Base-by-base conservation (phyloP, 2,888 invertebrate species). In the Stramonita haemastoma region DNA sequence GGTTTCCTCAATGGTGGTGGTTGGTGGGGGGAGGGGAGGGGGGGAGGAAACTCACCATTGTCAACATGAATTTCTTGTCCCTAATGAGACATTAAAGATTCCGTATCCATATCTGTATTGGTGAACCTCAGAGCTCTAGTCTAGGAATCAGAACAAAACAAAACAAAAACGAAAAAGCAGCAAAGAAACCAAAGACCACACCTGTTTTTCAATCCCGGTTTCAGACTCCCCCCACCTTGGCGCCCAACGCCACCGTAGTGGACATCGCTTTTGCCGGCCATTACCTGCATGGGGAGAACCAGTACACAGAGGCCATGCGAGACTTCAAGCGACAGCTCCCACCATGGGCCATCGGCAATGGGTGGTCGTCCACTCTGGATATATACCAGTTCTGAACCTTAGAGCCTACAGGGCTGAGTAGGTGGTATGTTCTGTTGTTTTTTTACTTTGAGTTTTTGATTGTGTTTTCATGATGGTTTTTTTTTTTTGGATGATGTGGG, bases 261-360 rank as follows among this genome's bases (percentile, higher is more conserved):
- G 94, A 94, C 84, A 92, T 95, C 29, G 94, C 92, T 0, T 91
- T 95, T 83, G 93, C 93, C 32, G 95, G 94, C 17, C 95, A 95
- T 77, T 93, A 94, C 91, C 87, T 94, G 26, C 94, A 94, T 87
- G 93, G 93, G 13, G 89, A 91, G 1, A 83, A 92, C 6, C 93
- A 91, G 89, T 87, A 87, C 22, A 93, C 95, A 0, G 89, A 88
- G 15, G 92, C 93, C 73, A 84, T 95, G 86, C 87, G 91, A 4
- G 89, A 90, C 0, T 92, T 94, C 66, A 89, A 92, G 5, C 81
- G 89, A 17, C 87, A 91, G 46, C 87, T 93, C 11, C 94, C 94
- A 15, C 91, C 92, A 32, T 95, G 94, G 94, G 89, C 92, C 4
- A 92, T 92, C 0, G 86, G 93, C 22, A 90, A 92, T 2, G 87